Evolutionary conservation across 2,797 vertebrate genomes (phyloP).

Genomic region (Cichlasoma orientale): DNA sequence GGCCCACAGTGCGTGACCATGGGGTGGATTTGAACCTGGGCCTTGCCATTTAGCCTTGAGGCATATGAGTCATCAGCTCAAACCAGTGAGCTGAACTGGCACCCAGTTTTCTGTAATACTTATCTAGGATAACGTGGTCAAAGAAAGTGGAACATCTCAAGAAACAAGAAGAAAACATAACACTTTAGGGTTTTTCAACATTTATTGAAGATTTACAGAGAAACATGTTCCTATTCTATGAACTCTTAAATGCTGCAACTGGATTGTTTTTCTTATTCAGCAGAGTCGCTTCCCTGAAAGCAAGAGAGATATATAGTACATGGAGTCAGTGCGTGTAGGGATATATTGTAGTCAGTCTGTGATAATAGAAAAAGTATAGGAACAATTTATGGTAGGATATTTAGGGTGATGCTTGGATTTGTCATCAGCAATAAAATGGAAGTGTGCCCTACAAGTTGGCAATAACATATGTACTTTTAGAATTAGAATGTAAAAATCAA

Average conservation of each 20-base stretch:
- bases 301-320: constrained; percentile 1
- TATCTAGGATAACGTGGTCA: background rate
- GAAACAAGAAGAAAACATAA: background rate
- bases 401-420: background rate
- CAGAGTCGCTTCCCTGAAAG: constrained; percentile 66
- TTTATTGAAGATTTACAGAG: constrained; percentile 58
- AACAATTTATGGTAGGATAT: background rate
- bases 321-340: background rate
- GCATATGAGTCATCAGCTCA: background rate
- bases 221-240: constrained; percentile 56
- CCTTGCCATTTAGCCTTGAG: background rate
- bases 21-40: background rate
- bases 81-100: background rate
- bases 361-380: background rate
- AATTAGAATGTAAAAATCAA: background rate
- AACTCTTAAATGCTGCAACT: constrained; percentile 8
- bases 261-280: constrained; percentile 49
- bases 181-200: background rate
- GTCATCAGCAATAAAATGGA: background rate
- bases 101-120: background rate
- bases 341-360: background rate
- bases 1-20: too few species aligned
- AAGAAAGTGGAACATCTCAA: background rate
- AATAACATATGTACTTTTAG: background rate
- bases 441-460: background rate